Evolutionary conservation across 2,888 invertebrate genomes (phyloP).

Genomic region (Polyommatus iphigenia): DNA sequence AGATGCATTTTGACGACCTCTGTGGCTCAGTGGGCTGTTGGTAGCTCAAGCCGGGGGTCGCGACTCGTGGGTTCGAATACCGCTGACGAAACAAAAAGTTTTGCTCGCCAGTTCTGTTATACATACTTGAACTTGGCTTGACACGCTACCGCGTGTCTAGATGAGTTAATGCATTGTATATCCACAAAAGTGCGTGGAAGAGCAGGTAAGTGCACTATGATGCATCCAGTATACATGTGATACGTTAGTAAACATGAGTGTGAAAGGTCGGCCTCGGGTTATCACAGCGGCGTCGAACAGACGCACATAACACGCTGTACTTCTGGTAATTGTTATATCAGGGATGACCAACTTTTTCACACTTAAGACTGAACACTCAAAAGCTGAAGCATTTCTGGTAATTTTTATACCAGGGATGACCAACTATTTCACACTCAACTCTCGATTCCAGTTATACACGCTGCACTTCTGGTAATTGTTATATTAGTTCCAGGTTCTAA

Average conservation of each 20-base stretch:
- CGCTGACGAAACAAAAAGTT: no score
- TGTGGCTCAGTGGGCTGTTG: no score
- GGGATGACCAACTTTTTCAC: background rate
- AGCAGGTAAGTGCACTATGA: constrained; percentile 39
- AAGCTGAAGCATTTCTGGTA: no score
- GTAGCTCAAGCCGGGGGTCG: no score
- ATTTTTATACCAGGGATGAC: background rate
- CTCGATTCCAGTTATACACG: constrained; percentile 32
- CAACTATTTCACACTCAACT: background rate
- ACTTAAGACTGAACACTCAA: background rate
- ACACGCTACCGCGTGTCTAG: no score
- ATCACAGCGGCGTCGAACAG: constrained; percentile 74
- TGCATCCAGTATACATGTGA: constrained; percentile 53
- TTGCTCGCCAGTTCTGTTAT: no score
- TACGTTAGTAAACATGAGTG: constrained; percentile 69
- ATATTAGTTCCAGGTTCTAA: no score
- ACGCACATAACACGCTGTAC: constrained; percentile 53
- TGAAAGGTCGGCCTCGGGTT: constrained; percentile 74
- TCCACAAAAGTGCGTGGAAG: constrained; percentile 29
- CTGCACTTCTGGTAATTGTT: constrained; percentile 24
- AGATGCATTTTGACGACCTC: no score
- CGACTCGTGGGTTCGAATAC: no score
- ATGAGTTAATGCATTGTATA: background rate
- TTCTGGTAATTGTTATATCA: constrained; percentile 27
- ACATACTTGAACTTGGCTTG: no score